Evolutionary conservation across 2,888 invertebrate species (phyloP).

Genomic region (Tortricodes alternella): DNA sequence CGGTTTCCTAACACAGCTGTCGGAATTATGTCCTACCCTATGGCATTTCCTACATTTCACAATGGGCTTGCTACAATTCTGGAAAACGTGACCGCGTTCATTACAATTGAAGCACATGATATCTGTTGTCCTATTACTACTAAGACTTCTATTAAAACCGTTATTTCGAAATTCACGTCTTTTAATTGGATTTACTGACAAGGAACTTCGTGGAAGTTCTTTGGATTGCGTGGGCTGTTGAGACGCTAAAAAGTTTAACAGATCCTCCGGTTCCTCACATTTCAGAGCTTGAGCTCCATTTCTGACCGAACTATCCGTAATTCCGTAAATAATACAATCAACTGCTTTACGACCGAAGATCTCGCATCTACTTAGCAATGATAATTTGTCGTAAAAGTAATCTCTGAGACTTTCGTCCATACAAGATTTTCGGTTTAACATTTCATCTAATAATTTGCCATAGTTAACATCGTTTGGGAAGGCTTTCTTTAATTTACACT

Average conservation of each 20-base stretch:
- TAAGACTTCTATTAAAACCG: not conserved
- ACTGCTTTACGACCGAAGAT: constrained; percentile 36
- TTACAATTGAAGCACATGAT: constrained; percentile 10
- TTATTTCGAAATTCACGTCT: not conserved
- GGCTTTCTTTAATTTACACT: constrained; percentile 32
- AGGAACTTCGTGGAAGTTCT: not conserved
- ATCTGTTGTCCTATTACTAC: not conserved
- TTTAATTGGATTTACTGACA: not conserved
- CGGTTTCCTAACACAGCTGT: not conserved
- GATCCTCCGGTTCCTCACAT: not conserved
- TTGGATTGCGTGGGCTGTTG: not conserved
- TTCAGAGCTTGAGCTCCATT: constrained; percentile 12
- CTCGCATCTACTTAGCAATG: constrained; percentile 33
- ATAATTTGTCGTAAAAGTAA: constrained; percentile 35
- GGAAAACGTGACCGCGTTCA: constrained; percentile 3
- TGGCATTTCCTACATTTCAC: constrained; percentile 12
- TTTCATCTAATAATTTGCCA: constrained; percentile 31
- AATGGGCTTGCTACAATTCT: constrained; percentile 16
- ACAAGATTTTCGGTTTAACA: constrained; percentile 15
- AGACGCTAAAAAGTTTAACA: not conserved
- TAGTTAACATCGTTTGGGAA: constrained; percentile 37
- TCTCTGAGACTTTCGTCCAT: constrained; percentile 27
- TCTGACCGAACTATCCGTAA: constrained; percentile 7
- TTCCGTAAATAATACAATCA: constrained; percentile 37
- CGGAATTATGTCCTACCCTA: constrained; percentile 11